phyloP scores from a whole-genome alignment of 53 echinoderm and acorn worm genomes.

The Temnopleurus reevesii region DNA sequence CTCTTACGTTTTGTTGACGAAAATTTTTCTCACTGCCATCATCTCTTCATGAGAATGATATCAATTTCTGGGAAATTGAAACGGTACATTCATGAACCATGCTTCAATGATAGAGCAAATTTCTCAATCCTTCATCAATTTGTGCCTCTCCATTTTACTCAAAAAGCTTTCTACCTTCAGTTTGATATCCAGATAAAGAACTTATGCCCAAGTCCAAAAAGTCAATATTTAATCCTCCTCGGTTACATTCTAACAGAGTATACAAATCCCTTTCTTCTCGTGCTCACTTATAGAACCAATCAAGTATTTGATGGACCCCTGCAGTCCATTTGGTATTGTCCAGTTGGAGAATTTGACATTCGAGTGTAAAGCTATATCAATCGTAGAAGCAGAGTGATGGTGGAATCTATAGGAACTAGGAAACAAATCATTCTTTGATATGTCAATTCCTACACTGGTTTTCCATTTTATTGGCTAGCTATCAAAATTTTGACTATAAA shows the following conservation, averaged over 20 bases:
- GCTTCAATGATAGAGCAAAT: too few species aligned
- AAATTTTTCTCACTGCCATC: too few species aligned
- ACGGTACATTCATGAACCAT: too few species aligned
- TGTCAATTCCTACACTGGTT: background rate
- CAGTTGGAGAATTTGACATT: constrained; percentile 18
- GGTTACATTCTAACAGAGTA: constrained; percentile 43
- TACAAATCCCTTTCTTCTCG: constrained; percentile 11
- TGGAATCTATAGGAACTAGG: constrained; percentile 11
- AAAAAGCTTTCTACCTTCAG: background rate
- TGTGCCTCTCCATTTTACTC: too few species aligned
- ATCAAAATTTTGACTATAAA: too few species aligned
- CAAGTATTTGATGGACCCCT: constrained; percentile 31
- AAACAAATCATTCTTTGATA: background rate
- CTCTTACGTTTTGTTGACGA: too few species aligned
- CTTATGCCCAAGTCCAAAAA: background rate
- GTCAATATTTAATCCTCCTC: constrained; percentile 28
- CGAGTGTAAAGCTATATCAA: background rate
- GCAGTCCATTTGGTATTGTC: background rate
- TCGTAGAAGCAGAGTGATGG: background rate
- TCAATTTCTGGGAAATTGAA: too few species aligned
- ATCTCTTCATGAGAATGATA: too few species aligned
- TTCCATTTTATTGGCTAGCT: too few species aligned
- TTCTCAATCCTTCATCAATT: too few species aligned
- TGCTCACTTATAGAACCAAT: background rate
- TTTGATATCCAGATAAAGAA: background rate